These are phyloP conservation scores for Pyrgus malvae DNA, from an alignment of 2,888 invertebrate species.

Conservation along the genomic window DNA sequence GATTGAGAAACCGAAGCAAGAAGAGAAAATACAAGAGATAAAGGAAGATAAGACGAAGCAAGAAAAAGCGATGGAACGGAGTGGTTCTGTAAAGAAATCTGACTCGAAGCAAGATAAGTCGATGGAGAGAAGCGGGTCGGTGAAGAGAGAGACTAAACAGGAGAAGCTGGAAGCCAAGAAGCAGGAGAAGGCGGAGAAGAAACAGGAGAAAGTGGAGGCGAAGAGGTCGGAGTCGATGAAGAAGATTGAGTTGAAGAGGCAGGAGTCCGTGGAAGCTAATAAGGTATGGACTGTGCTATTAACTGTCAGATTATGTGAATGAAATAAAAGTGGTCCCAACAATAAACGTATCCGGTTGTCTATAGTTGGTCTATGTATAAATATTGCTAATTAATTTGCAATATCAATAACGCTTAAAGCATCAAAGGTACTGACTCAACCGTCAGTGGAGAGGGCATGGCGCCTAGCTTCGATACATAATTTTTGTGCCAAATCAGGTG, in stretches of 20 bases:
- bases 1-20: conserved; percentile 43
- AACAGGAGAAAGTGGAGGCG: conserved; percentile 49
- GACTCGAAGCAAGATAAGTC: conserved; percentile 43
- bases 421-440: no score
- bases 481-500: no score
- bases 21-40: conserved; percentile 39
- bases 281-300: no score
- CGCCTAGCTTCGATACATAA: no score
- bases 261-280: conserved; percentile 65
- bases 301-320: no score
- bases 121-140: conserved; percentile 56
- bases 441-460: no score
- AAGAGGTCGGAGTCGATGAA: conserved; percentile 62
- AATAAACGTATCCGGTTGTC: no score
- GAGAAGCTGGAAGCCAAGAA: conserved; percentile 54
- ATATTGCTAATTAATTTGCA: no score
- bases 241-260: conserved; percentile 62
- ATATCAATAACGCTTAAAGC: no score
- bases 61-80: conserved; percentile 49
- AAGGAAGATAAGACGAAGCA: conserved; percentile 41
- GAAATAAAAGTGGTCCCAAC: no score
- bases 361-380: no score
- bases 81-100: conserved; percentile 48
- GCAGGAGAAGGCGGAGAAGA: conserved; percentile 43
- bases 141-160: conserved; percentile 61